Base-by-base conservation (phyloP, 2,113 vertebrate species). In the Gallinago jamesoni region DNA sequence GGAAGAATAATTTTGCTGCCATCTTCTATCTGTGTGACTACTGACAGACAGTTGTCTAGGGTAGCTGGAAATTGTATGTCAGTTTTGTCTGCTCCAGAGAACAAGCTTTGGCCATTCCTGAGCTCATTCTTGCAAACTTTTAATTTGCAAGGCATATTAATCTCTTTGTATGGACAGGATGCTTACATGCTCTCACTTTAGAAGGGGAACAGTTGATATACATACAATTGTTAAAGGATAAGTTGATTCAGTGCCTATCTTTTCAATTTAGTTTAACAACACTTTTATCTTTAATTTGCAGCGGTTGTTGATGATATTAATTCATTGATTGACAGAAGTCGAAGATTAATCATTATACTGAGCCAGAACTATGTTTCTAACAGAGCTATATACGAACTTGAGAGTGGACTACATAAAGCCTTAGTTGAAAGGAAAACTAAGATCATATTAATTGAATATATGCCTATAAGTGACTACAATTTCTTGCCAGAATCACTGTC, bases 381-480 rank as follows among this genome's bases (percentile, higher is more conserved):
- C 75, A 93, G 96, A 94, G 96, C 97, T 53, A 90, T 97, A 59
- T 98, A 98, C 0, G 98, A 98, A 89, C 97, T 99, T 68, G 98
- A 98, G 91, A 98, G 97, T 85, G 98, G 98, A 77, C 97, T 99
- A 62, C 98, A 99, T 55, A 97, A 98, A 95, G 98, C 98, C 5
- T 97, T 99, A 33, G 99, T 99, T 89, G 99, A 99, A 94, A 97
- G 96, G 28, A 98, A 99, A 96, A 98, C 98, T 79, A 98, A 97
- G 94, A 95, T 99, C 77, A 98, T 99, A 96, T 93, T 99, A 75
- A 98, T 99, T 87, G 97, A 98, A 91, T 98, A 98, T 33, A 97
- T 97, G 91, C 89, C 97, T 17, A 25, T 95, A 41, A 59, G 41
- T 7, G 79, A 97, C 47, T 69, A 96, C 14, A 73, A 63, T 20